Percentiles rank a stretch among this genome's conserved stretches.
These are phyloP conservation scores for Siphonodentalium dalli DNA, from an alignment of 2,888 invertebrate species.

Conservation along the genomic window DNA sequence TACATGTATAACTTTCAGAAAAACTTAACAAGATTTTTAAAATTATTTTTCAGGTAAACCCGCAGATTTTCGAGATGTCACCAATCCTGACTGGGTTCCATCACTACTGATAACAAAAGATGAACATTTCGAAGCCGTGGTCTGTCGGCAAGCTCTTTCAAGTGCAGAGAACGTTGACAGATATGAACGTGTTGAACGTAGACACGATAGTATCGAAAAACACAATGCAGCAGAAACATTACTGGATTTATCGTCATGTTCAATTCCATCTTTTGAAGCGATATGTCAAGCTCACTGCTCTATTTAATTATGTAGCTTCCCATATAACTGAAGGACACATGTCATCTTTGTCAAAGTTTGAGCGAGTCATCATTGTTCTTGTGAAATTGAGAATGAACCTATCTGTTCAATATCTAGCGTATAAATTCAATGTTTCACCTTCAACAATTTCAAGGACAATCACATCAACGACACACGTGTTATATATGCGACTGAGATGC, in stretches of 20 bases:
- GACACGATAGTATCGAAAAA: background rate
- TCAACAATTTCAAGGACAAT: slow-evolving; percentile 23
- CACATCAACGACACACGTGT: slow-evolving; percentile 2
- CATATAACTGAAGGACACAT: background rate
- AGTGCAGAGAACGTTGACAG: too few relatives aligned
- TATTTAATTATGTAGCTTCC: slow-evolving; percentile 3
- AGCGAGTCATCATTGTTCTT: background rate
- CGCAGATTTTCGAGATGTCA: background rate
- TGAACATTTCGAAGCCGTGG: too few relatives aligned
- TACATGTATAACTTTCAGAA: too few relatives aligned
- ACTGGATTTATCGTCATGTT: background rate
- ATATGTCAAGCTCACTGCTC: background rate
- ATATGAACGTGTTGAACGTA: background rate
- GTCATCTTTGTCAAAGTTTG: slow-evolving; percentile 5
- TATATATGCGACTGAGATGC: slow-evolving; percentile 15
- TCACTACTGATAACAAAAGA: background rate
- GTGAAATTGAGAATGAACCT: slow-evolving; percentile 16
- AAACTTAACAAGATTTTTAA: too few relatives aligned
- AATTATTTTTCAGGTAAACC: slow-evolving; percentile 3
- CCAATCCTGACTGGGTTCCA: slow-evolving; percentile 8
- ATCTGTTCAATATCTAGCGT: slow-evolving; percentile 5
- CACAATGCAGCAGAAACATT: background rate
- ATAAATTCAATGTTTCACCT: slow-evolving; percentile 12
- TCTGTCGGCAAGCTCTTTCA: too few relatives aligned
- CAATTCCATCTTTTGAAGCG: slow-evolving; percentile 5